A percentile compares a stretch with the other conserved stretches of the same genome.
phyloP scores from a whole-genome alignment of 2,113 vertebrate genomes.

The Mungos mungo region DNA sequence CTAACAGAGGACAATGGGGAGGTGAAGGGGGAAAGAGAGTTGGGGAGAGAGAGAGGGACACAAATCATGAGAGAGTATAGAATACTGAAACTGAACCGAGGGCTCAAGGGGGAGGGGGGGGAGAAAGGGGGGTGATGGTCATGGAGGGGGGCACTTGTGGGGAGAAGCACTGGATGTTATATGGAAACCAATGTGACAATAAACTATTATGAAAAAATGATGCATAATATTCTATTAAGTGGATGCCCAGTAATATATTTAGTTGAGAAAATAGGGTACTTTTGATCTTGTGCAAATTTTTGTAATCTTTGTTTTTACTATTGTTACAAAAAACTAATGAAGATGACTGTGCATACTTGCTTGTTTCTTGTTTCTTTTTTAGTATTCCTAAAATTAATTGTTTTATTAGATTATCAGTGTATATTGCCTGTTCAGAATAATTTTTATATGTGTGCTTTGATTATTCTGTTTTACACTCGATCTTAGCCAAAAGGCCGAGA shows the following conservation, averaged over 20 bases:
- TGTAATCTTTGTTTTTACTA: not conserved
- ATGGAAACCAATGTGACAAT: no score
- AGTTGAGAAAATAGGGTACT: not conserved
- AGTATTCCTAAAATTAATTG: constrained; percentile 33
- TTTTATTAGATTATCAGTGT: constrained; percentile 2
- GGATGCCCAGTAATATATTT: not conserved
- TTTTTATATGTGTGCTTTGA: constrained; percentile 8
- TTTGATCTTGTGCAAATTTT: constrained; percentile 35
- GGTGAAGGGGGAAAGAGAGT: no score
- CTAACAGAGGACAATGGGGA: no score
- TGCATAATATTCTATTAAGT: not conserved
- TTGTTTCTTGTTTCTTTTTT: constrained; percentile 36
- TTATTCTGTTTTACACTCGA: not conserved
- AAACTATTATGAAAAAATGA: not conserved
- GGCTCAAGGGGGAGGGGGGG: no score
- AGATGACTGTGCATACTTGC: not conserved
- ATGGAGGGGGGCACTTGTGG: no score
- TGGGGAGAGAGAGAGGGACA: no score
- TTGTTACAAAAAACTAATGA: not conserved
- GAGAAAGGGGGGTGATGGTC: no score
- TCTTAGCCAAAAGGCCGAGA: no score
- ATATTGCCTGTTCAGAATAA: not conserved
- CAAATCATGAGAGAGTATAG: no score
- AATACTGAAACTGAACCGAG: no score
- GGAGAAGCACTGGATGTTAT: no score